phyloP scores from a whole-genome alignment of 2,797 vertebrate species.

The Rhinogobio ventralis region DNA sequence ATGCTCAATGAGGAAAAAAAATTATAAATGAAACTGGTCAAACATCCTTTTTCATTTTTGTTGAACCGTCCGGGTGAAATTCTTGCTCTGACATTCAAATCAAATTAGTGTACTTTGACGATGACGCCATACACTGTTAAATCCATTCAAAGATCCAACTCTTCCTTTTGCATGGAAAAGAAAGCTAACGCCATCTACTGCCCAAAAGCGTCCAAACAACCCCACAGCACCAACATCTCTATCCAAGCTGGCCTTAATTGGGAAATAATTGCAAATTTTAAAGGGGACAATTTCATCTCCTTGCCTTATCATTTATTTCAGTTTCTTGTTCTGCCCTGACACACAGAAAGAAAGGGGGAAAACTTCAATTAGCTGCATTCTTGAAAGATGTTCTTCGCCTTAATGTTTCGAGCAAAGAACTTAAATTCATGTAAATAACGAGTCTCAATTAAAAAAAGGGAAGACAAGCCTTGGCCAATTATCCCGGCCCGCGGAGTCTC shows the following conservation, averaged over 20 bases:
- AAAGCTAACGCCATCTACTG: conserved; percentile 91
- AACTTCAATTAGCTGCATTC: conserved; percentile 64
- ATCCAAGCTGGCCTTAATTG: conserved; percentile 62
- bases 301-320: conserved; percentile 61
- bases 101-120: conserved; percentile 38
- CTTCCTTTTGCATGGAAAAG: conserved; percentile 66
- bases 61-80: conserved; percentile 9
- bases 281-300: conserved; percentile 60
- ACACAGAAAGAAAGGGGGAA: conserved; percentile 52
- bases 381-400: conserved; percentile 63
- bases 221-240: conserved; percentile 50
- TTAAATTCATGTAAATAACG: conserved; percentile 65
- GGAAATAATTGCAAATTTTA: conserved; percentile 67
- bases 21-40: neutral
- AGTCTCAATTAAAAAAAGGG: conserved; percentile 63
- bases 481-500: conserved; percentile 61
- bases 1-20: neutral
- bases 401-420: conserved; percentile 62
- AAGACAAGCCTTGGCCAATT: conserved; percentile 66
- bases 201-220: conserved; percentile 40
- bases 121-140: neutral
- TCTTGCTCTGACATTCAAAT: conserved; percentile 36
- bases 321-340: conserved; percentile 50
- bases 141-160: neutral
- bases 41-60: conserved; percentile 11